Evolutionary conservation across 1,140 invertebrate species (phyloP).

Genomic region (Saccostrea echinata): DNA sequence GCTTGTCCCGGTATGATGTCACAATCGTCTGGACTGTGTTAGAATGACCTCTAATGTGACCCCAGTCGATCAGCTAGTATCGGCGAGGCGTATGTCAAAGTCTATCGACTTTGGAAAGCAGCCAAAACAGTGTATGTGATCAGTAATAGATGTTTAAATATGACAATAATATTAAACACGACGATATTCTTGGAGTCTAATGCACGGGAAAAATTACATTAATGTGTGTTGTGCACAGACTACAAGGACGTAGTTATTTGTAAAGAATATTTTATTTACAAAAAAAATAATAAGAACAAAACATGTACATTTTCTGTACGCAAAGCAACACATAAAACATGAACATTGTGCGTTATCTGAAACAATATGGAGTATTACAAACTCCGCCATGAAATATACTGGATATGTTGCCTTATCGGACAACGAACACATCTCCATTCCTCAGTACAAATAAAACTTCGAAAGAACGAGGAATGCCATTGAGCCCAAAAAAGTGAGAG

Average conservation of each 20-base stretch:
- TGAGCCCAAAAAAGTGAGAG: background rate
- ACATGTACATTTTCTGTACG: background rate
- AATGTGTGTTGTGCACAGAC: background rate
- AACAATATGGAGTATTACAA: background rate
- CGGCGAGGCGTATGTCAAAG: constrained; percentile 29
- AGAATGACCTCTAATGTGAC: constrained; percentile 16
- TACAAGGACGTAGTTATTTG: background rate
- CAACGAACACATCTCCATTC: background rate
- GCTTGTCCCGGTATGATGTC: constrained; percentile 13
- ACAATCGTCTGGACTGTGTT: constrained; percentile 23
- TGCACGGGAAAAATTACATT: background rate
- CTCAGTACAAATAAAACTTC: background rate
- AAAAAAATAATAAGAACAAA: background rate
- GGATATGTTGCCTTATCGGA: background rate
- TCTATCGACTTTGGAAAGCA: constrained; percentile 36
- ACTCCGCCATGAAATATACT: background rate
- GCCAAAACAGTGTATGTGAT: constrained; percentile 36
- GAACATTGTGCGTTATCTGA: constrained; percentile 23
- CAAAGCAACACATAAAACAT: constrained; percentile 6
- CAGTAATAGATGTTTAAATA: constrained; percentile 38
- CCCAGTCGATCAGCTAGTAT: constrained; percentile 10
- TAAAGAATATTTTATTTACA: constrained; percentile 34
- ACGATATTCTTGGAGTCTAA: constrained; percentile 9
- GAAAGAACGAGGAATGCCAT: constrained; percentile 10
- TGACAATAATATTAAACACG: constrained; percentile 17